Evolutionary conservation across 2,113 vertebrate species (phyloP).

Genomic region (Sceloporus tristichus): DNA sequence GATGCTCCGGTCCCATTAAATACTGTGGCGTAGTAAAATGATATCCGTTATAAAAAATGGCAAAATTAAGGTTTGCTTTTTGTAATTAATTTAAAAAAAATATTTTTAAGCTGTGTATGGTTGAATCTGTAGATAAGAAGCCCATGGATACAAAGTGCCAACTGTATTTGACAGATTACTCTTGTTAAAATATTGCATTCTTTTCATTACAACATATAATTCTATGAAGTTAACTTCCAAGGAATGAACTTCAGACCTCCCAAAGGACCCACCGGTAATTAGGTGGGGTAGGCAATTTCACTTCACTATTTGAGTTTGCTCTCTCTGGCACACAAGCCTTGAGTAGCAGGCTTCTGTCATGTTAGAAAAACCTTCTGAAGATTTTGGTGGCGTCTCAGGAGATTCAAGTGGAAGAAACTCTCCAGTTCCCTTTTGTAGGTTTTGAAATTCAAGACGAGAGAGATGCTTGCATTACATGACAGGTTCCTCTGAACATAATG

Average conservation of each 20-base stretch:
- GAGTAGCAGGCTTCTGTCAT: slow-evolving; percentile 22
- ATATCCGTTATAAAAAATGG: too few relatives aligned
- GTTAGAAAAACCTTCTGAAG: slow-evolving; percentile 39
- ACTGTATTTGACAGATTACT: neutral
- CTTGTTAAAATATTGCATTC: neutral
- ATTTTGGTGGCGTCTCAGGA: slow-evolving; percentile 34
- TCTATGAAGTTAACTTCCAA: neutral
- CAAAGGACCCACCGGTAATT: slow-evolving; percentile 12
- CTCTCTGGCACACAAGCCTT: slow-evolving; percentile 31
- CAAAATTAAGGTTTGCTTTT: too few relatives aligned
- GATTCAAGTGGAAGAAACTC: slow-evolving; percentile 36
- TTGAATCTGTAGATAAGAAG: too few relatives aligned
- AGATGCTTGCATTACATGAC: neutral
- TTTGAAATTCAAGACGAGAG: slow-evolving; percentile 20
- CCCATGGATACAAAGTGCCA: too few relatives aligned
- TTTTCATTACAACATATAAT: neutral
- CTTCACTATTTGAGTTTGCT: neutral
- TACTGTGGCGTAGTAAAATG: too few relatives aligned
- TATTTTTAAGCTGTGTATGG: too few relatives aligned
- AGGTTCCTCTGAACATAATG: neutral
- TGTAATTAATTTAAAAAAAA: too few relatives aligned
- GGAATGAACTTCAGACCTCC: neutral
- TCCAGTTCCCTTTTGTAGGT: slow-evolving; percentile 20
- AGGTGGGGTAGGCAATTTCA: slow-evolving; percentile 21
- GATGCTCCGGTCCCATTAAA: too few relatives aligned